Conservation (phyloP, 1,140 invertebrate genomes). For the Drosophila athabasca region DNA sequence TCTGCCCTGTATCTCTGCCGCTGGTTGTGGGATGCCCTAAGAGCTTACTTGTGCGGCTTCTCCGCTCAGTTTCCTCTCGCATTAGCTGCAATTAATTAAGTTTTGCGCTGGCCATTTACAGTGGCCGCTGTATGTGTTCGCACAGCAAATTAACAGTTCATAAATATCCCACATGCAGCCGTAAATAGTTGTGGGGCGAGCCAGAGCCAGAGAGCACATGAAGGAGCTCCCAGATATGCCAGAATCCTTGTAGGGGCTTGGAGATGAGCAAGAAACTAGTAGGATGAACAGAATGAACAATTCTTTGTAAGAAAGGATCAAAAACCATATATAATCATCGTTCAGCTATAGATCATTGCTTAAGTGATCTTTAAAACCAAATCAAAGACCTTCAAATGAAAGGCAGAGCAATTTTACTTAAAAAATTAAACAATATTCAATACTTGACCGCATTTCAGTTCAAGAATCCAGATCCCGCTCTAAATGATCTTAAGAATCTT, state of each 20-base stretch:
- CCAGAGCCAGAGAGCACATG: neutral
- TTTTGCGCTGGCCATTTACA: conserved; percentile 66
- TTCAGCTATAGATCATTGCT: too few relatives aligned
- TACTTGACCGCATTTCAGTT: too few relatives aligned
- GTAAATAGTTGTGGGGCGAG: conserved; percentile 48
- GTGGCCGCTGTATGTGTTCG: conserved; percentile 54
- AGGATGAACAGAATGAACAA: too few relatives aligned
- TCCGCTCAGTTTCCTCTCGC: conserved; percentile 25
- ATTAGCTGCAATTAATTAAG: conserved; percentile 80
- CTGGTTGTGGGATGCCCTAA: neutral
- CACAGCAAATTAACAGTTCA: conserved; percentile 72
- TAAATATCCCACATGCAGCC: conserved; percentile 60
- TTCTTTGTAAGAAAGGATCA: too few relatives aligned
- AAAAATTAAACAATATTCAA: too few relatives aligned
- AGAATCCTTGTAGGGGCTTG: neutral
- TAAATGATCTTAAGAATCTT: too few relatives aligned
- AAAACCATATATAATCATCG: too few relatives aligned
- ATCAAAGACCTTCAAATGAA: too few relatives aligned
- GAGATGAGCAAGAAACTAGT: conserved; percentile 8
- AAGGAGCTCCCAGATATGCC: too few relatives aligned
- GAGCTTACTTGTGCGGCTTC: conserved; percentile 53
- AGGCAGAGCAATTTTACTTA: too few relatives aligned
- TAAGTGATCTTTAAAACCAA: too few relatives aligned
- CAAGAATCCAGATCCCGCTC: too few relatives aligned
- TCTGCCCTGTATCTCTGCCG: conserved; percentile 23